Percentiles rank a stretch among this genome's conserved stretches.
Evolutionary conservation across 2,888 invertebrate species (phyloP).

Genomic region (Tipula vernalis): DNA sequence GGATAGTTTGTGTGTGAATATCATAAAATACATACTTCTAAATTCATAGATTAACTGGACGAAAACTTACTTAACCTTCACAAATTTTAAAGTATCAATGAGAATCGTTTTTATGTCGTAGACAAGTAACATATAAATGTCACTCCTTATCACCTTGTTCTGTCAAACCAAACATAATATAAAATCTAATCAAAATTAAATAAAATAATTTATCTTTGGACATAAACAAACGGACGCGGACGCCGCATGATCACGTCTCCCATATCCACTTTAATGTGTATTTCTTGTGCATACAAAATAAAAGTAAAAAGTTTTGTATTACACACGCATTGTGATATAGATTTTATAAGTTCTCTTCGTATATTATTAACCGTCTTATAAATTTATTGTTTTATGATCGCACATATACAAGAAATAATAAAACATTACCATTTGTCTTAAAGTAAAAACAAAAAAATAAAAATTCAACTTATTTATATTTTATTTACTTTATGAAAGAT

Average conservation of each 20-base stretch:
- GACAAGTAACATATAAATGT: background rate
- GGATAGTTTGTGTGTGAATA: no score
- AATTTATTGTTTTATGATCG: conserved; percentile 4
- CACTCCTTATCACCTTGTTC: background rate
- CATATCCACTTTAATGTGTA: background rate
- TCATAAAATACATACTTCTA: no score
- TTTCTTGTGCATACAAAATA: background rate
- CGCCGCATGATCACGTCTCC: background rate
- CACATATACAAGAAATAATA: background rate
- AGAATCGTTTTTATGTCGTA: background rate
- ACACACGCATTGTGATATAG: background rate
- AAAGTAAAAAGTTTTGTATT: background rate
- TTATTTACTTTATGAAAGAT: background rate
- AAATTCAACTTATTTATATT: background rate
- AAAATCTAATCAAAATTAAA: background rate
- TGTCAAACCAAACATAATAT: background rate
- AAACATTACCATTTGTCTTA: background rate
- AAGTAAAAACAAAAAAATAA: background rate
- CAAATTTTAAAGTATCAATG: no score
- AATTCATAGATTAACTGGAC: no score
- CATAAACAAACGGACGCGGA: background rate
- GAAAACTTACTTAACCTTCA: no score
- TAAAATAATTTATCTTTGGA: background rate
- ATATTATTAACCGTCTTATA: background rate
- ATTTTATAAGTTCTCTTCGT: background rate